Percentiles rank a stretch among this genome's conserved stretches.
phyloP scores from a whole-genome alignment of 2,888 invertebrate species.

The Scotopteryx bipunctaria region DNA sequence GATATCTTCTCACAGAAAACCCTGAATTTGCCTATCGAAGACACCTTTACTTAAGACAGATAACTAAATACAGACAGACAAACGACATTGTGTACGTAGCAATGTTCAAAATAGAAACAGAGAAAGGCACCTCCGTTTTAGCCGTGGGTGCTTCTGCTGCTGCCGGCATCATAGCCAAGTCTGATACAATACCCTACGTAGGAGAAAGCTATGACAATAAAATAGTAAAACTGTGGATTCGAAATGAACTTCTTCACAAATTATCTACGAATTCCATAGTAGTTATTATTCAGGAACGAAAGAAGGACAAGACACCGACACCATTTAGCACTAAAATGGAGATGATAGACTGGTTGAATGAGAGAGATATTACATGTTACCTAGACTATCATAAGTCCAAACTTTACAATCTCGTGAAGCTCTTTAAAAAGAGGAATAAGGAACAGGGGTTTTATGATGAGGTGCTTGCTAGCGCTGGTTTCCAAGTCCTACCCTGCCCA shows the following conservation, averaged over 20 bases:
- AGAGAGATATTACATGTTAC: slow-evolving; percentile 15
- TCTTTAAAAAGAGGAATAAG: slow-evolving; percentile 4
- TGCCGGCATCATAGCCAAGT: slow-evolving; percentile 5
- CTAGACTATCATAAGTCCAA: slow-evolving; percentile 13
- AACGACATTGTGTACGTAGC: slow-evolving; percentile 25
- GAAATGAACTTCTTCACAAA: slow-evolving; percentile 9
- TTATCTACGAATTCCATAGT: slow-evolving; percentile 15
- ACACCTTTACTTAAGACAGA: slow-evolving; percentile 24
- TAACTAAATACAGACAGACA: slow-evolving; percentile 13
- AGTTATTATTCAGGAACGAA: slow-evolving; percentile 13
- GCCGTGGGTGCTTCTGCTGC: slow-evolving; percentile 22
- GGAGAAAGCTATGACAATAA: not conserved
- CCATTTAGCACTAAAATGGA: not conserved
- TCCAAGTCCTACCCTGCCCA: slow-evolving; percentile 15
- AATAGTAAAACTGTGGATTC: slow-evolving; percentile 23
- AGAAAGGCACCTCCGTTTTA: not conserved
- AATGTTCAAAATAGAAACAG: slow-evolving; percentile 1
- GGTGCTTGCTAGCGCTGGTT: slow-evolving; percentile 18
- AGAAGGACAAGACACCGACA: slow-evolving; percentile 3
- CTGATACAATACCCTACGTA: not conserved
- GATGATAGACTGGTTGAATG: slow-evolving; percentile 20
- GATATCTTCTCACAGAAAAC: slow-evolving; percentile 27
- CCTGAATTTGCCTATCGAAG: slow-evolving; percentile 24
- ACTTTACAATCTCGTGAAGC: slow-evolving; percentile 19
- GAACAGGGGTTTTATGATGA: slow-evolving; percentile 25